These are phyloP conservation scores for Pseudobourletiella spinata DNA, from an alignment of 1,140 invertebrate genomes.

Conservation along the genomic window DNA sequence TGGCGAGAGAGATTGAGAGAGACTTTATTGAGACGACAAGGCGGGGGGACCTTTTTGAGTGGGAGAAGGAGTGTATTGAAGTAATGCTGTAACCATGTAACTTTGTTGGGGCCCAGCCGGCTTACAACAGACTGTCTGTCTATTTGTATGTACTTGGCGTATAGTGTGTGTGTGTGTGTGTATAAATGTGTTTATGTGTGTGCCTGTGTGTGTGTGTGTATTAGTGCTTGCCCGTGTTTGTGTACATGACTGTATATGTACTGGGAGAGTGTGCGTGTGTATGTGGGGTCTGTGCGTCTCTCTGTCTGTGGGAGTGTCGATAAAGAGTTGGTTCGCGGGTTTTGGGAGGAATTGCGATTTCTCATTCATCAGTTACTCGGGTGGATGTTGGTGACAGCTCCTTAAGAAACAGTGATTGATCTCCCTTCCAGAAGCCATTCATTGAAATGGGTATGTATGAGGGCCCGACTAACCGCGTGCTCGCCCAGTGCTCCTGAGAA, in stretches of 20 bases:
- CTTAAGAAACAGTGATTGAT: constrained; percentile 24
- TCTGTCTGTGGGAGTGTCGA: background rate
- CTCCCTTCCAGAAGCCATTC: background rate
- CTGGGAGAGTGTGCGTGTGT: background rate
- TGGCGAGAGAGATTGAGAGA: too few species aligned
- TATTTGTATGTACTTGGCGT: background rate
- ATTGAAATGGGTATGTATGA: background rate
- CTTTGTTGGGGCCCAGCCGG: too few species aligned
- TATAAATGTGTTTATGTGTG: background rate
- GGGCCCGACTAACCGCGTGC: background rate
- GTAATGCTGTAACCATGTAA: too few species aligned
- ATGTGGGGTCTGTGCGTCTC: background rate
- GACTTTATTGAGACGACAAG: too few species aligned
- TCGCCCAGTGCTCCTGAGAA: background rate
- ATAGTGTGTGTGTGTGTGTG: background rate
- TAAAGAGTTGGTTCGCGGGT: background rate
- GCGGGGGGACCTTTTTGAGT: too few species aligned
- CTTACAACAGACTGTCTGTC: too few species aligned
- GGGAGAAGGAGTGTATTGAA: too few species aligned
- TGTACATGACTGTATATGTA: background rate
- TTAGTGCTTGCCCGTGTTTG: background rate
- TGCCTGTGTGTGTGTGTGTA: background rate
- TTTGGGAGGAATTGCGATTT: constrained; percentile 12
- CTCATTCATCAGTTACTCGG: constrained; percentile 19
- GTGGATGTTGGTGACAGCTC: constrained; percentile 25